Evolutionary conservation across 2,113 vertebrate species (phyloP).

Genomic region (Pogonocichla stellata): DNA sequence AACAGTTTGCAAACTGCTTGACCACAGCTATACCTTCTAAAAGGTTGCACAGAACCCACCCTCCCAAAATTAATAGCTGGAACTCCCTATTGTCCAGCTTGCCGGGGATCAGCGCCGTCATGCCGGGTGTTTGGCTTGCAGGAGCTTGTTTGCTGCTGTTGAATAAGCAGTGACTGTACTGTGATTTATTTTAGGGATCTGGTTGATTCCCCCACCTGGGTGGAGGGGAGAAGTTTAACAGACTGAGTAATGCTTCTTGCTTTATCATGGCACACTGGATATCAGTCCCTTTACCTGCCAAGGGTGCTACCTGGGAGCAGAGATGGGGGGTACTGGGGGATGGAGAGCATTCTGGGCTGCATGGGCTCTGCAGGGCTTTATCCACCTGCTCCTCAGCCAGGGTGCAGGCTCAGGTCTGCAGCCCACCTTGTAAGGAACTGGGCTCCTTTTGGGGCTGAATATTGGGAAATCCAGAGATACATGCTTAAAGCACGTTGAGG

Average conservation of each 20-base stretch:
- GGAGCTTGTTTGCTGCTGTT: slow-evolving; percentile 15
- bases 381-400: not conserved
- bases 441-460: not conserved
- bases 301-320: not conserved
- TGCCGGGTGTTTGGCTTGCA: not conserved
- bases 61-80: not conserved
- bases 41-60: not conserved
- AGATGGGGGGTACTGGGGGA: not conserved
- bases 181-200: slow-evolving; percentile 3
- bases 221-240: not conserved
- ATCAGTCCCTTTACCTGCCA: not conserved
- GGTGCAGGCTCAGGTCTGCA: not conserved
- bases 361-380: not conserved
- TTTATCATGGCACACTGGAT: not conserved
- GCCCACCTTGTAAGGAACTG: not conserved
- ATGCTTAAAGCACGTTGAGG: not conserved
- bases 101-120: not conserved
- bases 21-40: not conserved
- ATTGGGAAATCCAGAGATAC: not conserved
- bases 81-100: not conserved
- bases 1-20: not conserved
- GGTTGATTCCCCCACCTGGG: not conserved
- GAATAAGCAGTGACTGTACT: not conserved
- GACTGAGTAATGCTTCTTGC: not conserved
- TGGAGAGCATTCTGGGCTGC: not conserved